Conservation (phyloP, 2,113 vertebrate species). For the Pandion haliaetus region DNA sequence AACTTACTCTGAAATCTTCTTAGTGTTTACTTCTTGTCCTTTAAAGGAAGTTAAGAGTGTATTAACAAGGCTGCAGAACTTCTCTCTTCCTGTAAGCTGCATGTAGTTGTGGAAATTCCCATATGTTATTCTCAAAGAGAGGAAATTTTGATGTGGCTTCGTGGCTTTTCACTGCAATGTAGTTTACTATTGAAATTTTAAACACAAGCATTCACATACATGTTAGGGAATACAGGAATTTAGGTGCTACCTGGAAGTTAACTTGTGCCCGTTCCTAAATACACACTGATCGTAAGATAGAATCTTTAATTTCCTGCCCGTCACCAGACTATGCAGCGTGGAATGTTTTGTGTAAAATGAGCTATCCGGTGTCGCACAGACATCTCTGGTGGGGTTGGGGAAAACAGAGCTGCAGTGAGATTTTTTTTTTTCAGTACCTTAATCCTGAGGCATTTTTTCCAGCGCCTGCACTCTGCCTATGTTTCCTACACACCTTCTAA, state of each 20-base stretch:
- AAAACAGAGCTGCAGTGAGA: background rate
- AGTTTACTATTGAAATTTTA: background rate
- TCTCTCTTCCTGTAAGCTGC: background rate
- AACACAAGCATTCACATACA: background rate
- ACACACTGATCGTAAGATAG: background rate
- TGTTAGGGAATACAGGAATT: background rate
- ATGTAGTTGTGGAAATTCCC: background rate
- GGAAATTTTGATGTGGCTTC: background rate
- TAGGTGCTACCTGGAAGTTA: background rate
- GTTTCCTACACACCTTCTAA: background rate
- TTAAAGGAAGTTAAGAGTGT: background rate
- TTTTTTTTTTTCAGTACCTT: background rate
- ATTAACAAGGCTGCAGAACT: background rate
- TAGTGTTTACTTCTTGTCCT: background rate
- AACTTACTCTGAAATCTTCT: background rate
- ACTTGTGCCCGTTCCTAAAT: background rate
- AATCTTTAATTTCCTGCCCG: constrained; percentile 30
- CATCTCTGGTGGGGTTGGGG: background rate
- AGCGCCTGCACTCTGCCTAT: background rate
- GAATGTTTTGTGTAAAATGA: background rate
- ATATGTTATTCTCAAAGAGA: background rate
- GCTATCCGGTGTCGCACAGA: background rate
- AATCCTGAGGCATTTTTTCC: background rate
- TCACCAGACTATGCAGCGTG: background rate
- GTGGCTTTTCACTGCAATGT: background rate